Evolutionary conservation across 64 coral and sea anemone species (phyloP).

Genomic region (Pocillopora verrucosa): DNA sequence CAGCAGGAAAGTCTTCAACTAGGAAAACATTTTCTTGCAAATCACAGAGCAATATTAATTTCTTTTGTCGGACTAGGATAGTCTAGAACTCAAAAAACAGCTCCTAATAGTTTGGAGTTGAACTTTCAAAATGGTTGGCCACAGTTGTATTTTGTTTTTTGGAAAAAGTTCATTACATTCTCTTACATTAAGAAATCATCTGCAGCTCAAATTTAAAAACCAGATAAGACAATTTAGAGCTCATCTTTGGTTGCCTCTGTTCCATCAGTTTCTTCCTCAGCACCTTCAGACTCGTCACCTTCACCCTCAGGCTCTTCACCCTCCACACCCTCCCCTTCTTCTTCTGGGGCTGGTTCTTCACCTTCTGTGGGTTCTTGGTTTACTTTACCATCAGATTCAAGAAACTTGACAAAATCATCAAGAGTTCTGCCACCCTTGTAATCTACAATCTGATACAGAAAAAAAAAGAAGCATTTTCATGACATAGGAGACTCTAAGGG

Average conservation of each 20-base stretch:
- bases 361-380: conserved; percentile 52
- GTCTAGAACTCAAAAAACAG: too few relatives aligned
- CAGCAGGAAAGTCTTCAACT: too few relatives aligned
- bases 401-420: conserved; percentile 88
- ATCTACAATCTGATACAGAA: conserved; percentile 73
- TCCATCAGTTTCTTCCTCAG: conserved; percentile 11
- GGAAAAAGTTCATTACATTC: neutral
- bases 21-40: too few relatives aligned
- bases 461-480: neutral
- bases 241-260: conserved; percentile 61
- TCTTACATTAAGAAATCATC: conserved; percentile 28
- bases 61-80: too few relatives aligned
- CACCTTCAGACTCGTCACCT: conserved; percentile 27
- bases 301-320: conserved; percentile 33
- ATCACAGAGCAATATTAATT: too few relatives aligned
- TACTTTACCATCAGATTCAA: conserved; percentile 92
- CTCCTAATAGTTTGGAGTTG: too few relatives aligned
- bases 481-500: too few relatives aligned
- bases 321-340: conserved; percentile 32
- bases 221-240: conserved; percentile 57
- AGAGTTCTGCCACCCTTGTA: conserved; percentile 95
- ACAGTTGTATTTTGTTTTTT: neutral
- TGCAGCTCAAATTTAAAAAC: neutral
- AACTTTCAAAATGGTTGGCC: too few relatives aligned
- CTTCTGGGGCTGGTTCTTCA: conserved; percentile 74